Evolutionary conservation across 2,113 vertebrate genomes (phyloP).

Genomic region (Gorilla gorilla): DNA sequence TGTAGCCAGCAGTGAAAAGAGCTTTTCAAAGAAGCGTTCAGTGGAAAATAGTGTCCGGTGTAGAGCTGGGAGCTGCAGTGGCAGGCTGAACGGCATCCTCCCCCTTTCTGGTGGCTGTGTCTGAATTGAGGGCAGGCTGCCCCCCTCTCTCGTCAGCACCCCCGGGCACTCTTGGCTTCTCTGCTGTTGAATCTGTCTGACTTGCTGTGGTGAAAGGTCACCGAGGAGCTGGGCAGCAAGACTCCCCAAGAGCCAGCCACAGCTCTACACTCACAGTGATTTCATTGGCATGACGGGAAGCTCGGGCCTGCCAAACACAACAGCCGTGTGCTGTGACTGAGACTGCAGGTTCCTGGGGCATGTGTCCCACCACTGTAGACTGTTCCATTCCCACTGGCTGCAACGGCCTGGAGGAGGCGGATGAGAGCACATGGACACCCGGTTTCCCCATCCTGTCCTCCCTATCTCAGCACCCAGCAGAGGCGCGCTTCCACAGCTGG

Average conservation of each 20-base stretch:
- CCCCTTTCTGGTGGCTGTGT: not conserved
- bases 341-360: not conserved
- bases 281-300: not conserved
- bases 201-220: not conserved
- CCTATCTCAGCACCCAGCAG: fast-evolving
- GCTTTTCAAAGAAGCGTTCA: not conserved
- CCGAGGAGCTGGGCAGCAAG: not conserved
- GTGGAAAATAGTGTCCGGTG: not conserved
- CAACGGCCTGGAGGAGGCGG: not conserved
- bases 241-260: not conserved
- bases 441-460: fast-evolving
- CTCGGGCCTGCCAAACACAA: constrained; percentile 43
- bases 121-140: not conserved
- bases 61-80: not conserved
- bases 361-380: not conserved
- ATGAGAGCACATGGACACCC: fast-evolving
- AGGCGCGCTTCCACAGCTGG: fast-evolving
- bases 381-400: not conserved
- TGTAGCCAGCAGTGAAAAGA: not conserved
- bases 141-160: not conserved
- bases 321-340: not conserved
- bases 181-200: not conserved
- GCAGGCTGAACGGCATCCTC: not conserved
- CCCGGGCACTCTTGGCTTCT: not conserved
- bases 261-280: not conserved